These are phyloP conservation scores for Ctenodactylus gundi DNA, from an alignment of 2,113 vertebrate species.

Conservation along the genomic window DNA sequence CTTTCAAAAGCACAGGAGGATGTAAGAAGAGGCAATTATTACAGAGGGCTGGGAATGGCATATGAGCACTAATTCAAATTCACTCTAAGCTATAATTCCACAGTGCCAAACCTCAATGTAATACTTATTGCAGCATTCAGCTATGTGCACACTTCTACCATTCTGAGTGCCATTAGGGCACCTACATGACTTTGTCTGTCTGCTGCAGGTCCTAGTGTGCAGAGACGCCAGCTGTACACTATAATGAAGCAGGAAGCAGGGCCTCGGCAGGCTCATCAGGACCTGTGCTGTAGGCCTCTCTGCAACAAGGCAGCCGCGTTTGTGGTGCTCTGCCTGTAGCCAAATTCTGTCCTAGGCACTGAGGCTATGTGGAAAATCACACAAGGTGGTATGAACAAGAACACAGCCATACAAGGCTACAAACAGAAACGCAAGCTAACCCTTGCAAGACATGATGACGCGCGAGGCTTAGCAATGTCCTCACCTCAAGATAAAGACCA, in stretches of 20 bases:
- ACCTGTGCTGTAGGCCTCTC: too few species aligned
- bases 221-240: background rate
- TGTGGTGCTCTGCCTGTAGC: background rate
- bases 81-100: background rate
- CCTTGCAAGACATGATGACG: background rate
- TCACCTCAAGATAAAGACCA: background rate
- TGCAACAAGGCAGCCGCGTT: background rate
- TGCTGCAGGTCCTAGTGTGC: background rate
- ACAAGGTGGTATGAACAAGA: background rate
- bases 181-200: background rate
- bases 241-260: background rate
- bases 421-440: background rate
- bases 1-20: background rate
- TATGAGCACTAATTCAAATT: background rate
- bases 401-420: rapidly evolving
- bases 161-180: background rate
- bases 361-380: background rate
- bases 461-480: background rate
- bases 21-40: background rate
- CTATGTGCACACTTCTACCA: background rate
- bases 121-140: background rate
- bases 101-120: background rate
- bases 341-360: background rate
- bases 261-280: background rate
- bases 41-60: background rate